Conservation (phyloP, 2,888 invertebrate genomes). For the Polydrusus pterygomalis region DNA sequence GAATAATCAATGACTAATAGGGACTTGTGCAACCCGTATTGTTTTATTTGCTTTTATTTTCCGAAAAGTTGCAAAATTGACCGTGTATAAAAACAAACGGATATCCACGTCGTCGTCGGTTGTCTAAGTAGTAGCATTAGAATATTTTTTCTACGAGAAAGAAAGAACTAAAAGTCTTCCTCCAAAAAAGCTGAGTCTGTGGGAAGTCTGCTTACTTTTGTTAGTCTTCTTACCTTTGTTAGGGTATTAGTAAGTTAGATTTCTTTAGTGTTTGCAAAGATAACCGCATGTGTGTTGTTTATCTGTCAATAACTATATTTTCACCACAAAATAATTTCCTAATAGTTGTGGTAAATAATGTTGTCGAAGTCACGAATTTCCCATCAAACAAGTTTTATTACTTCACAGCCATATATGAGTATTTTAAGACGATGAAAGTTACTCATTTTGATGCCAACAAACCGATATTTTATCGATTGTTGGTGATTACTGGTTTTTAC, state of each 20-base stretch:
- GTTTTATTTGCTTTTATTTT: conserved; percentile 27
- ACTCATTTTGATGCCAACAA: conserved; percentile 7
- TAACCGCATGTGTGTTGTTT: too few species aligned
- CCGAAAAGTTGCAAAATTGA: conserved; percentile 10
- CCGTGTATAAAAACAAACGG: conserved; percentile 5
- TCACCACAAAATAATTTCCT: too few species aligned
- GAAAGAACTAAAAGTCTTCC: too few species aligned
- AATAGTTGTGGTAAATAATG: neutral
- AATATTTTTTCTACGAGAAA: too few species aligned
- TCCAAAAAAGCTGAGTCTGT: too few species aligned
- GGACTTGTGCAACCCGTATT: conserved; percentile 18
- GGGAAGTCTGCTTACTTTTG: too few species aligned
- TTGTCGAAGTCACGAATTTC: neutral
- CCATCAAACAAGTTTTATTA: conserved; percentile 7
- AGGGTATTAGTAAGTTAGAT: too few species aligned
- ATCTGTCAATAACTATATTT: too few species aligned
- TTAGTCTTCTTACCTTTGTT: too few species aligned
- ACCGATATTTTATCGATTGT: neutral
- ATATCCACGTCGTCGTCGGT: neutral
- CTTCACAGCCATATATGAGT: neutral
- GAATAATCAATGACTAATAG: conserved; percentile 16
- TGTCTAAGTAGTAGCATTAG: too few species aligned
- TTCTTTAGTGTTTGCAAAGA: too few species aligned
- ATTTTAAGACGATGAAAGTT: conserved; percentile 7
- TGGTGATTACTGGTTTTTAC: neutral